Base-by-base conservation (phyloP, 2,113 vertebrate species). In the Dascyllus trimaculatus region DNA sequence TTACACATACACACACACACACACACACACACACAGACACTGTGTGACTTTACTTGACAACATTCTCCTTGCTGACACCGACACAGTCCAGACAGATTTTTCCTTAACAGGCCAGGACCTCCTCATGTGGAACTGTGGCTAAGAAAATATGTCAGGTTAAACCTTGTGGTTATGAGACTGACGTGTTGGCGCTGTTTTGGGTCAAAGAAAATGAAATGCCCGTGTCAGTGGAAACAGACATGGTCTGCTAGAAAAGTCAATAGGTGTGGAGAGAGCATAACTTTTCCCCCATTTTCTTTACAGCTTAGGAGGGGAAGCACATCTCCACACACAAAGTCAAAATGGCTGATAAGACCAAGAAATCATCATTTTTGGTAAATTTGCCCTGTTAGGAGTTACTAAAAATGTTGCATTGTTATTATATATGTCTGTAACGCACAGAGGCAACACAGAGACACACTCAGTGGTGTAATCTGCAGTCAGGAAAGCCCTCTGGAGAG, bases 381-480 rank as follows among this genome's bases (percentile, higher is more conserved):
- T 15, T 54, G 18, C 53, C 45, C 45, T 8, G 17, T 9, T 25
- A 9, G 35, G 43, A 19, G 10, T 24, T 45, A 6, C 35, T 59
- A 49, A 63, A 76, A 72, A 56, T 15, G 15, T 21, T 62, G 26
- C 1, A 7, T 53, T 32, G 15, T 38, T 53, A 21, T 22, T 32
- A 7, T 60, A 17, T 19, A 22, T 43, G n/a, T 60, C 32, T 25
- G 11, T 0, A 13, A 26, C 24, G 40, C 52, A 56, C 21, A 49
- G 22, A 43, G 22, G 59, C 53, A 53, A 29, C n/a, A 61, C 54
- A 69, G 69, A 53, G 71, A 81, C 51, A 75, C 54, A 70, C 65
- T 86, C 22, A 51, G 4, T 46, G 15, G 69, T 32, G 14, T 72
- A 38, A 80, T 75, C 63, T 84, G 71, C 56, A 68, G 78, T 81